Conservation (phyloP, 2,113 vertebrate species). For the Gnathonemus longibarbis region DNA sequence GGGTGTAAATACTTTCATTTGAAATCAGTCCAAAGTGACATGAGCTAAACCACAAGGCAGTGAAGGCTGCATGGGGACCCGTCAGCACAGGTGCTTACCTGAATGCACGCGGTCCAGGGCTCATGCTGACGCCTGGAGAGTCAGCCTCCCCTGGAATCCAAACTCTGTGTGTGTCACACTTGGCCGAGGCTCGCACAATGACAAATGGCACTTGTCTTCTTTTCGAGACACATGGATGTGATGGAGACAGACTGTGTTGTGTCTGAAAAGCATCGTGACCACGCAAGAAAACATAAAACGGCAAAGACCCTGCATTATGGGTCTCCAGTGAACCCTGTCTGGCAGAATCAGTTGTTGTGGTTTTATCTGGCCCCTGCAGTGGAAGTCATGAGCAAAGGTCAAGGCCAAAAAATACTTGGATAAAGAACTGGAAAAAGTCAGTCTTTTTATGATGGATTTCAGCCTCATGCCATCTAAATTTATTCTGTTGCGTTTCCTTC, state of each 20-base stretch:
- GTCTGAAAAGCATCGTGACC: background rate
- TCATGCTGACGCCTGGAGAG: background rate
- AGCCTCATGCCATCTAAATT: conserved; percentile 6
- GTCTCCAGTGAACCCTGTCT: conserved; percentile 4
- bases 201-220: background rate
- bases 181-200: background rate
- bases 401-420: conserved; percentile 13
- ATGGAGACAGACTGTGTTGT: background rate
- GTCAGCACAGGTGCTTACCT: background rate
- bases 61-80: background rate
- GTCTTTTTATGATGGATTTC: conserved; percentile 20
- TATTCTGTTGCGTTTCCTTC: conserved; percentile 14
- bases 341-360: background rate
- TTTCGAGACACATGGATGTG: background rate
- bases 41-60: background rate
- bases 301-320: background rate
- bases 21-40: background rate
- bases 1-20: background rate
- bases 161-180: background rate
- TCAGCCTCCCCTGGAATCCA: background rate
- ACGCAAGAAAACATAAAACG: background rate
- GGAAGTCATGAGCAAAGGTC: conserved; percentile 9
- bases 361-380: background rate
- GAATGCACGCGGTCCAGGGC: background rate
- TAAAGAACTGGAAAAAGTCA: conserved; percentile 7